Base-by-base conservation (phyloP, 2,113 vertebrate genomes). In the Gambusia holbrooki region DNA sequence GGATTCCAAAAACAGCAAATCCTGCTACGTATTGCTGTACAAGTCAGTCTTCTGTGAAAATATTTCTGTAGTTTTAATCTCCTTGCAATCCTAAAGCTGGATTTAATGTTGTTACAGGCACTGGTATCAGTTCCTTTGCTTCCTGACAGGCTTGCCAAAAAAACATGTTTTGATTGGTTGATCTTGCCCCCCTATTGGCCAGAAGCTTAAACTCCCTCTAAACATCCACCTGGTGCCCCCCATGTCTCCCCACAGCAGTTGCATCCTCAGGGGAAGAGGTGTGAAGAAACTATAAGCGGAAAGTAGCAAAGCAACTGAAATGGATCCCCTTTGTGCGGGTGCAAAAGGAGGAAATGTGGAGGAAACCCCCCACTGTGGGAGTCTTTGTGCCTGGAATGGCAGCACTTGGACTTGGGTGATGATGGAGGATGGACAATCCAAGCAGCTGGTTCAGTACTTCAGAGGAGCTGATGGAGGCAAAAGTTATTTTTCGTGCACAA, bases 321-420 rank as follows among this genome's bases (percentile, higher is more conserved):
- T 92, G 85, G 86, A 90, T 93, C 89, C 81, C 84, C 82, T 90
- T 93, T 92, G 87, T 93, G 88, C 82, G 85, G 80, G 76, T 37
- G 76, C 14, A 63, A 54, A 81, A 81, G 33, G 68, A 79, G 83
- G 79, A 82, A 79, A 82, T 27, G 72, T 64, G 28, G 64, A 72
- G 87, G 79, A 83, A 82, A 79, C 3, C 84, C 80, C 85, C 88
- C 68, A 42, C 84, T 74, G 77, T 51, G 78, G 76, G 48, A 76
- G 71, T 37, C 77, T 92, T 84, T 89, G 82, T 90, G 70, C 14
- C 11, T 30, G 1, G 64, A 73, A 70, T 64, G 63, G 70, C 63
- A 73, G 68, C 87, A 66, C 58, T 76, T 27, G 35, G 71, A 69
- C 69, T 37, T 33, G 66, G 76, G 65, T 8, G 51, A 68, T 29